Evolutionary conservation across 2,888 invertebrate species (phyloP), one percentile per base, ranked within the genome.

Genomic region (Taphrorychus bicolor): DNA sequence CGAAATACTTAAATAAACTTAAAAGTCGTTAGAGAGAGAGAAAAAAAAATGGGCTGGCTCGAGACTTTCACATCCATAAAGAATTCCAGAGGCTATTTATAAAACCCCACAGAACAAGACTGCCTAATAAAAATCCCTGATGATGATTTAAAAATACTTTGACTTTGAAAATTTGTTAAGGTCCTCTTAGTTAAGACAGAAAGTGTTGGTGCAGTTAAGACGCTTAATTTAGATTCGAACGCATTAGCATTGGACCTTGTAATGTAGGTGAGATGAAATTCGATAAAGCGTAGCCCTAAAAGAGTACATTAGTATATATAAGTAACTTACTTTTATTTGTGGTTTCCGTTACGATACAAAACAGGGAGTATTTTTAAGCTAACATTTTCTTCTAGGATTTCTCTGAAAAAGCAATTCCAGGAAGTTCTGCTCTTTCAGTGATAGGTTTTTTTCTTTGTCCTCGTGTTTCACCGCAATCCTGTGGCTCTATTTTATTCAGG

Each of bases 401-500:
- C n/a, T n/a, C n/a, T n/a, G n/a, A n/a, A n/a, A n/a, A 3, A 7
- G 9, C 11, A 32, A 32, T 32, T 32, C 3, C 32, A 9, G 11
- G 32, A 3, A 32, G 11, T 11, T 32, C 9, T 32, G 11, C 11
- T 32, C 11, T n/a, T n/a, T n/a, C n/a, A n/a, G n/a, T 2, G 11
- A 32, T 32, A 32, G 32, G 32, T 32, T 32, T n/a, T n/a, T n/a
- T 32, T 32, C 32, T 32, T 32, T 32, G 32, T 32, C 32, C 32
- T 32, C 9, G 21, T n/a, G n/a, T n/a, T n/a, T n/a, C n/a, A n/a
- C n/a, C n/a, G n/a, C n/a, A n/a, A n/a, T n/a, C 51, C 22, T 21
- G 14, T 14, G 14, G 3, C 21, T 32, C 18, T 16, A 18, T 7
- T 51, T 51, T 21, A 24, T 62, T 18, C 52, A 67, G 62, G 62